Conservation (phyloP, 2,113 vertebrate genomes). For the Myxocyprinus asiaticus region DNA sequence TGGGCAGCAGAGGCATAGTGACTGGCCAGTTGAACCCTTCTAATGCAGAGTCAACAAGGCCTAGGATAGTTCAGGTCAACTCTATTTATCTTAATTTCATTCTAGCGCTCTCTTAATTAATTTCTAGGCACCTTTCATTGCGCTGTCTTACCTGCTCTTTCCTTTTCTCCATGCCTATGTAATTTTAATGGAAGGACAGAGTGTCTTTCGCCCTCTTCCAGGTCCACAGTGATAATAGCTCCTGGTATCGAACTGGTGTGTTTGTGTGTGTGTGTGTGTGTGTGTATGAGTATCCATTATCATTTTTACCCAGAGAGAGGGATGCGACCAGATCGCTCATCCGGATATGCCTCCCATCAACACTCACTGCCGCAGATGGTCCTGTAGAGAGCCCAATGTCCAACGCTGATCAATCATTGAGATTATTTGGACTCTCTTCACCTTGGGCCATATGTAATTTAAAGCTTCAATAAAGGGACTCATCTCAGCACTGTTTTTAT, state of each 20-base stretch:
- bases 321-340: constrained; percentile 57
- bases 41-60: constrained; percentile 43
- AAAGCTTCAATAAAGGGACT: constrained; percentile 55
- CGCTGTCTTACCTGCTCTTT: not conserved
- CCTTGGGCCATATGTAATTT: constrained; percentile 65
- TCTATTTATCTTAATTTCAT: constrained; percentile 6
- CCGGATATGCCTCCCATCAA: constrained; percentile 62
- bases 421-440: constrained; percentile 69
- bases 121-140: no score
- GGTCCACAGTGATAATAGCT: constrained; percentile 35
- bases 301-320: constrained; percentile 48
- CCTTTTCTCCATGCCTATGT: constrained; percentile 41
- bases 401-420: constrained; percentile 65
- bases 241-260: constrained; percentile 11
- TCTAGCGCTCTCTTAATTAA: not conserved
- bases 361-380: constrained; percentile 17
- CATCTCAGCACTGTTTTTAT: constrained; percentile 55
- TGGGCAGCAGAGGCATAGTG: constrained; percentile 4
- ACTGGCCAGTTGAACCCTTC: constrained; percentile 27
- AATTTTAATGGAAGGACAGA: constrained; percentile 61
- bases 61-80: not conserved
- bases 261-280: no score
- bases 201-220: constrained; percentile 45
- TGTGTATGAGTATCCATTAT: constrained; percentile 53
- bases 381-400: constrained; percentile 56